Conservation (phyloP, 2,113 vertebrate species). For the Odontesthes bonariensis region DNA sequence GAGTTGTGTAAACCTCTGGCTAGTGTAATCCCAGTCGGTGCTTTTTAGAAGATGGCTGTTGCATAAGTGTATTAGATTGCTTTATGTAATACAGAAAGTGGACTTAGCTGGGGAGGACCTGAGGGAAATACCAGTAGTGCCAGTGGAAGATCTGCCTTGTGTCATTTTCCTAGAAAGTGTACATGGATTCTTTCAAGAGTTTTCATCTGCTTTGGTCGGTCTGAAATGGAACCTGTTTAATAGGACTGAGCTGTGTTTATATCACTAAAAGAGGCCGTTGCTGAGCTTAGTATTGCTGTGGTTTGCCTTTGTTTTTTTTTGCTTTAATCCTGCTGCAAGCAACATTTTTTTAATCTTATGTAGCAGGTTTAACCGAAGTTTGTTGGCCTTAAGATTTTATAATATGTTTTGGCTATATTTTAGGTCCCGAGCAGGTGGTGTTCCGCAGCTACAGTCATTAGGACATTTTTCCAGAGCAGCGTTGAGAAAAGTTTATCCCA, state of each 20-base stretch:
- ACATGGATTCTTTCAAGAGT: not conserved
- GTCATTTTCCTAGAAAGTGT: slow-evolving; percentile 14
- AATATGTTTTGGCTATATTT: not conserved
- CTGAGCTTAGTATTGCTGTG: not conserved
- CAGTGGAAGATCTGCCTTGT: slow-evolving; percentile 19
- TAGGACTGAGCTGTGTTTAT: not conserved
- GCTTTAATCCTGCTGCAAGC: not conserved
- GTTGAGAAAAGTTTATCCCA: too few relatives aligned
- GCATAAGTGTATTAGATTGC: slow-evolving; percentile 46
- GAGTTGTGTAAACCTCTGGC: slow-evolving; percentile 48
- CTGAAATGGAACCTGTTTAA: not conserved
- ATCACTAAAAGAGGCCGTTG: too few relatives aligned
- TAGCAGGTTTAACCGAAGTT: too few relatives aligned
- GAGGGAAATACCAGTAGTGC: slow-evolving; percentile 15
- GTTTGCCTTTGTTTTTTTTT: not conserved
- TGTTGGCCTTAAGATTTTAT: not conserved
- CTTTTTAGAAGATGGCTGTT: slow-evolving; percentile 53
- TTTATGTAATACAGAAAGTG: slow-evolving; percentile 32
- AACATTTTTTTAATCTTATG: too few relatives aligned
- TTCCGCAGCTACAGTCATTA: not conserved
- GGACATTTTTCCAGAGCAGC: not conserved
- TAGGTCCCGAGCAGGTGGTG: not conserved
- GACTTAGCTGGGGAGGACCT: slow-evolving; percentile 21
- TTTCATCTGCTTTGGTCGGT: not conserved
- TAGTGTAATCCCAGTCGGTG: slow-evolving; percentile 27